These are phyloP conservation scores for Oopsacas minuta DNA, from an alignment of 37 sponge, comb jelly and placozoan species.

Conservation along the genomic window DNA sequence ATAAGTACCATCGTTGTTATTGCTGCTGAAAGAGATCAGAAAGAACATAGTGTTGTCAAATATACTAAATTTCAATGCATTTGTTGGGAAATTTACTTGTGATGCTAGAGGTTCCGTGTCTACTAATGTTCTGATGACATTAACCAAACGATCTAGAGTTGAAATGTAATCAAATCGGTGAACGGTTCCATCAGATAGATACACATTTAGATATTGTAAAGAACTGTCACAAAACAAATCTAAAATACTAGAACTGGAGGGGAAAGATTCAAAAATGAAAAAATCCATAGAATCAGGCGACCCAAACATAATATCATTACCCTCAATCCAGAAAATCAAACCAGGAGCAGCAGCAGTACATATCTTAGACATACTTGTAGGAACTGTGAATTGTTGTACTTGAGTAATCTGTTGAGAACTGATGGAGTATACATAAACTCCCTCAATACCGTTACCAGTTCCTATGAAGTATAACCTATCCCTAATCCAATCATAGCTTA, in stretches of 20 bases:
- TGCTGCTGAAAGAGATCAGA: neutral
- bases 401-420: neutral
- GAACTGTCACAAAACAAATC: slow-evolving; percentile 14
- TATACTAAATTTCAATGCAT: neutral
- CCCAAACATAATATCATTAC: neutral
- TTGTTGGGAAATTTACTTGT: neutral
- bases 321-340: slow-evolving; percentile 2
- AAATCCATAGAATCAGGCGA: neutral
- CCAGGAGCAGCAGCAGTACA: neutral
- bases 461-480: neutral
- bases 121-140: neutral
- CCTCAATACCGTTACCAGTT: neutral
- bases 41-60: neutral
- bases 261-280: neutral
- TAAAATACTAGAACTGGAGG: neutral
- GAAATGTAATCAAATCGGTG: neutral
- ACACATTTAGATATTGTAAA: neutral
- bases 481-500: neutral
- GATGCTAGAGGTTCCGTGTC: neutral
- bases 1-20: neutral
- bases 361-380: neutral
- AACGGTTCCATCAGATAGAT: neutral
- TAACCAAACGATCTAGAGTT: neutral
- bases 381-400: neutral
- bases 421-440: neutral